These are phyloP conservation scores for Monodelphis domestica DNA, from an alignment of 2,797 vertebrate species.

Conservation along the genomic window DNA sequence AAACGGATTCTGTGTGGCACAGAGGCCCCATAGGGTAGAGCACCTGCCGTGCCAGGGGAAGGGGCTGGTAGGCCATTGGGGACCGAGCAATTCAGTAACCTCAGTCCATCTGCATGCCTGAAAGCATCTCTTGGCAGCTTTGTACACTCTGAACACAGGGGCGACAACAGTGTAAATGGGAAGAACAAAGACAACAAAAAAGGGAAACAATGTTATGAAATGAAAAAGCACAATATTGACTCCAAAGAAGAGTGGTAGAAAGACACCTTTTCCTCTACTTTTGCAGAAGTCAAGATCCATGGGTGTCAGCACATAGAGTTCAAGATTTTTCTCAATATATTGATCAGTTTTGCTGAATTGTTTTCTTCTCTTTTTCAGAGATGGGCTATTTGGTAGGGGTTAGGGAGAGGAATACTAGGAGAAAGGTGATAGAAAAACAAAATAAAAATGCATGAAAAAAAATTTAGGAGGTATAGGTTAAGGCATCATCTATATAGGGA, in stretches of 20 bases:
- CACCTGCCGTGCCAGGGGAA: too few species aligned
- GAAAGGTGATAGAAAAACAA: not conserved
- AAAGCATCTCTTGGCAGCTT: slow-evolving; percentile 29
- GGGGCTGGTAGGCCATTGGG: not conserved
- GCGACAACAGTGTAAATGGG: not conserved
- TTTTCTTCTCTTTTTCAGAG: not conserved
- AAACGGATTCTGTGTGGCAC: not conserved
- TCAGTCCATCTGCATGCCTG: not conserved
- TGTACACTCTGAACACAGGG: too few species aligned
- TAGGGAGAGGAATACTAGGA: not conserved
- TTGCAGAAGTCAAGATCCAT: not conserved
- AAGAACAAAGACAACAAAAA: not conserved
- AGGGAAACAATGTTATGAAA: not conserved
- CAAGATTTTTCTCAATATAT: not conserved
- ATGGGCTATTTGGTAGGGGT: not conserved
- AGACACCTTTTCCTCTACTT: not conserved
- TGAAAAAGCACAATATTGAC: not conserved
- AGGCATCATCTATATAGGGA: not conserved
- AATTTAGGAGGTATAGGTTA: not conserved
- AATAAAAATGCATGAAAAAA: not conserved
- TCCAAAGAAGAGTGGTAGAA: not conserved
- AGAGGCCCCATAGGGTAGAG: too few species aligned
- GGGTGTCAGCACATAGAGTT: not conserved
- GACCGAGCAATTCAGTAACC: not conserved
- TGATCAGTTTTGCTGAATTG: not conserved